Conservation (phyloP, 2,797 vertebrate genomes). For the Lindbergichthys nudifrons region DNA sequence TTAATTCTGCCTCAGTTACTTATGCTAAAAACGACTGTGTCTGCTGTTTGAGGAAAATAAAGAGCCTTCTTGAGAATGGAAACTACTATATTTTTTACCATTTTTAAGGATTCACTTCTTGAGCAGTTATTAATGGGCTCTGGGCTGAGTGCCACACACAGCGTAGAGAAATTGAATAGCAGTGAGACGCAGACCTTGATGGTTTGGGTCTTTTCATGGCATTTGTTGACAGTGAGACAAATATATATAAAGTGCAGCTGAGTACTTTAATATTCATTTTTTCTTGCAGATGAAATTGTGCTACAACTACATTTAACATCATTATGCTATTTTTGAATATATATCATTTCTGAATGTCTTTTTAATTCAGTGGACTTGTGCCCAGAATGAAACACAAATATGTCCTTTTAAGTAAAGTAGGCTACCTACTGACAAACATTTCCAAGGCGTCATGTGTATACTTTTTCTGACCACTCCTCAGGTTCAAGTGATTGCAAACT, state of each 20-base stretch:
- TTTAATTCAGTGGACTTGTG: slow-evolving; percentile 28
- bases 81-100: not conserved
- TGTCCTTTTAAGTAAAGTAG: not conserved
- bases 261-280: not conserved
- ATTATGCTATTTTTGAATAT: slow-evolving; percentile 29
- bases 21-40: not conserved
- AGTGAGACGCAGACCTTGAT: not conserved
- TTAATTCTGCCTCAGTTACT: not conserved
- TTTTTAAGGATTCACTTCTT: slow-evolving; percentile 9
- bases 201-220: not conserved
- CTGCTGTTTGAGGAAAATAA: not conserved
- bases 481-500: slow-evolving; percentile 33
- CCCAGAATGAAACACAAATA: slow-evolving; percentile 13
- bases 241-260: not conserved
- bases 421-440: not conserved
- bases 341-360: slow-evolving; percentile 41
- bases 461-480: slow-evolving; percentile 10
- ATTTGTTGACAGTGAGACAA: slow-evolving; percentile 4
- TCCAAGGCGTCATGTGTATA: slow-evolving; percentile 12
- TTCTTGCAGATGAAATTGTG: slow-evolving; percentile 11
- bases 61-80: slow-evolving; percentile 3
- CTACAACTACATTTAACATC: slow-evolving; percentile 2
- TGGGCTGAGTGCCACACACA: not conserved
- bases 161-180: not conserved
- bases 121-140: not conserved